Evolutionary conservation across 2,888 invertebrate genomes (phyloP).

Genomic region (Hirtodrosophila cameraria): DNA sequence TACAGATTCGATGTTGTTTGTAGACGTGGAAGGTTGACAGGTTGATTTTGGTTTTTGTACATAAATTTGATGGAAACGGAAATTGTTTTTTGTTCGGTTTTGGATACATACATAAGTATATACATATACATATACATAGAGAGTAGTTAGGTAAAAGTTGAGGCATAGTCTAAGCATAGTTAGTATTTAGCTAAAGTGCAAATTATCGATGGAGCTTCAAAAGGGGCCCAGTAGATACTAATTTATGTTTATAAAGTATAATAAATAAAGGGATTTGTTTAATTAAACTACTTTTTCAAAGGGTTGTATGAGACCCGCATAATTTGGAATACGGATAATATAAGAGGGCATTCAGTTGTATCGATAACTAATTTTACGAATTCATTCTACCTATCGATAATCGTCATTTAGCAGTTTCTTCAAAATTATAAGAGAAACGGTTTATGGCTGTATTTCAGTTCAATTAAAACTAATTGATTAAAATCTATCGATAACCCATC

Average conservation of each 20-base stretch:
- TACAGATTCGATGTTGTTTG: constrained; percentile 47
- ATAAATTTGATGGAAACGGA: constrained; percentile 65
- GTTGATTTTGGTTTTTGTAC: constrained; percentile 61
- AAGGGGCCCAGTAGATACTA: constrained; percentile 44
- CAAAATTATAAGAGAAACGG: no score
- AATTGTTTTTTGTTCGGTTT: constrained; percentile 55
- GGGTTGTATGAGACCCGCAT: no score
- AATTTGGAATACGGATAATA: no score
- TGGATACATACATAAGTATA: constrained; percentile 43
- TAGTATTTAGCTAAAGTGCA: constrained; percentile 19
- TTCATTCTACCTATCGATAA: no score
- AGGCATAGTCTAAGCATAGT: constrained; percentile 37
- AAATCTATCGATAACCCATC: no score
- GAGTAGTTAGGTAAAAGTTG: constrained; percentile 40
- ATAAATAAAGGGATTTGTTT: no score
- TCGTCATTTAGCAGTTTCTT: neutral
- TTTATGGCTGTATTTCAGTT: no score
- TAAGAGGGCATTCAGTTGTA: no score
- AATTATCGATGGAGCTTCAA: constrained; percentile 31
- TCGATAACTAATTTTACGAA: no score
- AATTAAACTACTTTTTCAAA: no score
- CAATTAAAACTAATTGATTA: no score
- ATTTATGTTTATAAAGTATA: no score
- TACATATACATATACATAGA: constrained; percentile 25
- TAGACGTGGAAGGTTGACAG: constrained; percentile 42